Evolutionary conservation across 2,113 vertebrate genomes (phyloP).

Genomic region (Cygnus atratus): DNA sequence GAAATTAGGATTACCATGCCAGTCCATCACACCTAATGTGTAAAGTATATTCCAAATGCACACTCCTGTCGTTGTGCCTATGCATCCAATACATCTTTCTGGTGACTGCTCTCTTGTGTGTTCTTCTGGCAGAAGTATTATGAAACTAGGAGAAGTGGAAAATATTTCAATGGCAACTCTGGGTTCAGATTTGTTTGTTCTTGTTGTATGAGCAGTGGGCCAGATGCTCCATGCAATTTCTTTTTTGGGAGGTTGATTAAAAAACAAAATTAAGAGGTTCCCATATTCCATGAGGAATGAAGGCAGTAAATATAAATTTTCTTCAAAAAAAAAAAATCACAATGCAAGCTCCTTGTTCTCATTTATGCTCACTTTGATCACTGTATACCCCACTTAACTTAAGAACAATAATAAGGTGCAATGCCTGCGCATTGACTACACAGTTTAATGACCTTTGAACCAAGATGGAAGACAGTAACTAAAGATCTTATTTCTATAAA

Average conservation of each 20-base stretch:
- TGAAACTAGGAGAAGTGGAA: not conserved
- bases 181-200: not conserved
- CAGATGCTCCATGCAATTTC: not conserved
- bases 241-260: not conserved
- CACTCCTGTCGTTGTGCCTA: not conserved
- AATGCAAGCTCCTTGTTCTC: not conserved
- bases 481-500: not conserved
- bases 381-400: fast-evolving
- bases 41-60: not conserved
- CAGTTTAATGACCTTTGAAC: not conserved
- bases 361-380: not conserved
- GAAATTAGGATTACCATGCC: not conserved
- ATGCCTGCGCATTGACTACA: not conserved
- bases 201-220: not conserved
- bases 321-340: not conserved
- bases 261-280: not conserved
- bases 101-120: not conserved
- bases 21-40: not conserved
- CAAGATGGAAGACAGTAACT: not conserved
- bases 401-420: not conserved
- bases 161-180: not conserved
- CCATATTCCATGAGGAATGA: not conserved
- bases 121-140: not conserved
- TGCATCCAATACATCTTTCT: not conserved
- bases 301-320: not conserved